These are phyloP conservation scores for Oreohelix idahoensis DNA, from an alignment of 1,140 invertebrate species.

Conservation along the genomic window DNA sequence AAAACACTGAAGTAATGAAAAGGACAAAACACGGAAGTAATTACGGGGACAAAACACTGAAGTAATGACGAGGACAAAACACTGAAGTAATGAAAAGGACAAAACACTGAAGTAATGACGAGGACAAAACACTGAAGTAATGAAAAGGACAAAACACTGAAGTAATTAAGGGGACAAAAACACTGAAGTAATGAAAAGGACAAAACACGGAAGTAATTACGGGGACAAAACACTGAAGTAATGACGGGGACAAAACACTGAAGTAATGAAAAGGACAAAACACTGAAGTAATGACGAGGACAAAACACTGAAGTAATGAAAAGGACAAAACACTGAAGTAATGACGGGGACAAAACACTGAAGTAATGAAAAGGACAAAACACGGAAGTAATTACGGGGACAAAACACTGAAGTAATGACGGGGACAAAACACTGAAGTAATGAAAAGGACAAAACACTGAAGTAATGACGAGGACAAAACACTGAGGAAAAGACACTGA, in stretches of 20 bases:
- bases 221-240: too few relatives aligned
- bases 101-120: slow-evolving; percentile 77
- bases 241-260: neutral
- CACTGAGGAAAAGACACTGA: neutral
- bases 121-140: too few relatives aligned
- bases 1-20: slow-evolving; percentile 76
- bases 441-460: neutral
- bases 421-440: too few relatives aligned
- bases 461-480: slow-evolving; percentile 86
- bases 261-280: slow-evolving; percentile 86
- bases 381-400: too few relatives aligned
- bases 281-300: too few relatives aligned
- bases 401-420: slow-evolving; percentile 76
- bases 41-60: neutral
- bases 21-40: too few relatives aligned
- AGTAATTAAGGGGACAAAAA: slow-evolving; percentile 87
- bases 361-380: slow-evolving; percentile 86
- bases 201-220: slow-evolving; percentile 76
- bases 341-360: neutral
- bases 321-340: too few relatives aligned
- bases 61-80: slow-evolving; percentile 87
- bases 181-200: too few relatives aligned
- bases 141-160: neutral
- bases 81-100: too few relatives aligned
- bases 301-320: slow-evolving; percentile 76